Evolutionary conservation across 35 echinoderm and acorn worm species (phyloP).

Genomic region (Apostichopus californicus): DNA sequence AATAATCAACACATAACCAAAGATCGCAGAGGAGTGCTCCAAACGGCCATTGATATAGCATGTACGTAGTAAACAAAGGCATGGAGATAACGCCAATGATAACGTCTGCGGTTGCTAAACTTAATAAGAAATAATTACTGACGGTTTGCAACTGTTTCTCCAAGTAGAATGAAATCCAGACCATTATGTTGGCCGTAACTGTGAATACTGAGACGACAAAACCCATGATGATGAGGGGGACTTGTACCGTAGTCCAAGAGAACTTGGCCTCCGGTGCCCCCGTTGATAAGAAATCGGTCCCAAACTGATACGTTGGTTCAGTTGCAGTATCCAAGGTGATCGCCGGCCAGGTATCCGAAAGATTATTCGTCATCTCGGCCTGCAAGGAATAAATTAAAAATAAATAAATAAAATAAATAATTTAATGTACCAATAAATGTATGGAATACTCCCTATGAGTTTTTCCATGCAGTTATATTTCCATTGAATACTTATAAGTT

Average conservation of each 20-base stretch:
- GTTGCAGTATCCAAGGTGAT: constrained; percentile 26
- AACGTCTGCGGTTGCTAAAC: constrained; percentile 82
- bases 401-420: background rate
- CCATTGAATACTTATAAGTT: no score
- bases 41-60: constrained; percentile 82
- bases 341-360: constrained; percentile 23
- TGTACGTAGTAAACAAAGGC: constrained; percentile 88
- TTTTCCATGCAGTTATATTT: no score
- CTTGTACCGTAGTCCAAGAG: constrained; percentile 8
- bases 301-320: background rate
- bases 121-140: constrained; percentile 96
- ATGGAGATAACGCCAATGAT: constrained; percentile 91
- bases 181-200: constrained; percentile 92
- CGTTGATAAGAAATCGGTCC: background rate
- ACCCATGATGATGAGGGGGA: constrained; percentile 61
- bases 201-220: constrained; percentile 71
- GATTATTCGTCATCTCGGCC: constrained; percentile 55
- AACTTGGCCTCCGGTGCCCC: background rate
- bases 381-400: background rate
- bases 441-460: no score
- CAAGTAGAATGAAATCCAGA: constrained; percentile 97
- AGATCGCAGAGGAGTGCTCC: constrained; percentile 88
- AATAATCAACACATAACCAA: constrained; percentile 94
- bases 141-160: constrained; percentile 97
- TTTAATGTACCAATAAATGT: no score